These are phyloP conservation scores for Saturnia pavonia DNA, from an alignment of 2,888 invertebrate species.

Conservation along the genomic window DNA sequence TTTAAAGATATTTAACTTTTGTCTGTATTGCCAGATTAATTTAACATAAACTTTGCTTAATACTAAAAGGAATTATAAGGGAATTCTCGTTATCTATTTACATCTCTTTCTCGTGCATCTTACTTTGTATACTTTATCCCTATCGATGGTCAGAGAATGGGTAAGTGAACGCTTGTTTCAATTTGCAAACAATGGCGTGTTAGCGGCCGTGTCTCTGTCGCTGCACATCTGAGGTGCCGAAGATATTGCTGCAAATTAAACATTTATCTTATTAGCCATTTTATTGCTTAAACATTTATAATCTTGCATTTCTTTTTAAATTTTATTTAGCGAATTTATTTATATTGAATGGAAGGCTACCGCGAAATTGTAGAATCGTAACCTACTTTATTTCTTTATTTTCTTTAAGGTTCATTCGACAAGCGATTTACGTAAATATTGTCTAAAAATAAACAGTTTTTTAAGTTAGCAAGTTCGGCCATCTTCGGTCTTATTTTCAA, in stretches of 20 bases:
- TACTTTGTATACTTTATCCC: constrained; percentile 44
- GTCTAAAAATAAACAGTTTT: neutral
- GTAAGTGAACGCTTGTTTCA: constrained; percentile 61
- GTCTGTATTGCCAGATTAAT: neutral
- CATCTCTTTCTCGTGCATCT: constrained; percentile 16
- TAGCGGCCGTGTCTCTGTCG: constrained; percentile 67
- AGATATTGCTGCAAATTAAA: constrained; percentile 68
- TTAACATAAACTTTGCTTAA: neutral
- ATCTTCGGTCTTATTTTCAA: neutral
- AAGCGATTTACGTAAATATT: neutral
- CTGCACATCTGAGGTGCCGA: constrained; percentile 62
- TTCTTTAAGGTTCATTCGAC: neutral
- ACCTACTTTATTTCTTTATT: neutral
- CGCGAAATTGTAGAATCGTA: neutral
- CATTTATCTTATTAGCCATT: constrained; percentile 30
- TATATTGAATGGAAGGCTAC: neutral
- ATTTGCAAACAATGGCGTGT: constrained; percentile 82
- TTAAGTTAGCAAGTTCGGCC: neutral
- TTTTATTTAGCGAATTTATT: neutral
- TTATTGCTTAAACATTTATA: constrained; percentile 4
- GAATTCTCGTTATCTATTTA: constrained; percentile 3
- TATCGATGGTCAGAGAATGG: constrained; percentile 42
- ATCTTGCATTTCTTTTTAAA: neutral
- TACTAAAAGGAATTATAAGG: neutral
- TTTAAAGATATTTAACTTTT: neutral